phyloP scores from a whole-genome alignment of 2,113 vertebrate species.

The Heliornis fulica region DNA sequence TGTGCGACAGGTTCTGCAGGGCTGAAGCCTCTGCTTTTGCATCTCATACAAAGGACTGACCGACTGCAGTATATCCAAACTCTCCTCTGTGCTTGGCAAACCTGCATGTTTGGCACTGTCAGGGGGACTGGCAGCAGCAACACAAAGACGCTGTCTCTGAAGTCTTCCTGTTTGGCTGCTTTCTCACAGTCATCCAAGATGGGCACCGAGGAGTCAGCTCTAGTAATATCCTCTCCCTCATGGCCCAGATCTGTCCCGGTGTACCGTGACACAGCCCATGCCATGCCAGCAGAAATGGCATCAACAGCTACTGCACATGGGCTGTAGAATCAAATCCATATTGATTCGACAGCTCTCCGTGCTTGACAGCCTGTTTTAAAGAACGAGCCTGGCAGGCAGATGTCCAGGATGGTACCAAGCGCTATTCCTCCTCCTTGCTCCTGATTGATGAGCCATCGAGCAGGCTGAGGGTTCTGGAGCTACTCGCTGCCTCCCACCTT shows the following conservation, averaged over 20 bases:
- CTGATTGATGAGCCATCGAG: not conserved
- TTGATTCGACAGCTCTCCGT: not conserved
- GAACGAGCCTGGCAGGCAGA: not conserved
- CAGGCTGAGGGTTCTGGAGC: not conserved
- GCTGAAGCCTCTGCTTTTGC: conserved; percentile 22
- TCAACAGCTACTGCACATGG: not conserved
- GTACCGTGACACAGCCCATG: not conserved
- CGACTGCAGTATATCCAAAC: not conserved
- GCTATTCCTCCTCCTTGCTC: not conserved
- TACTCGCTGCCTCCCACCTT: not conserved
- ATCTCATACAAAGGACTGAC: conserved; percentile 12
- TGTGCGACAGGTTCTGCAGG: fast-evolving
- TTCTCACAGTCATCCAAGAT: not conserved
- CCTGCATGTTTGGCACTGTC: not conserved
- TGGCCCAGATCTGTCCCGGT: not conserved
- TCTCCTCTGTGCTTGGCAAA: conserved; percentile 21
- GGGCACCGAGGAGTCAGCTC: not conserved
- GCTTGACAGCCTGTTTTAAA: not conserved
- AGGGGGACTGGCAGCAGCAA: not conserved
- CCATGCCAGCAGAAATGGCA: not conserved
- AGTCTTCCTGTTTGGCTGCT: conserved; percentile 39
- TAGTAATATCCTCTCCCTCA: not conserved
- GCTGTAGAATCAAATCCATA: not conserved
- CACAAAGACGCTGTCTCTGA: not conserved
- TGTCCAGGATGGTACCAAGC: not conserved